Evolutionary conservation across 2,113 vertebrate species (phyloP).

Genomic region (Campylorhamphus procurvoides): DNA sequence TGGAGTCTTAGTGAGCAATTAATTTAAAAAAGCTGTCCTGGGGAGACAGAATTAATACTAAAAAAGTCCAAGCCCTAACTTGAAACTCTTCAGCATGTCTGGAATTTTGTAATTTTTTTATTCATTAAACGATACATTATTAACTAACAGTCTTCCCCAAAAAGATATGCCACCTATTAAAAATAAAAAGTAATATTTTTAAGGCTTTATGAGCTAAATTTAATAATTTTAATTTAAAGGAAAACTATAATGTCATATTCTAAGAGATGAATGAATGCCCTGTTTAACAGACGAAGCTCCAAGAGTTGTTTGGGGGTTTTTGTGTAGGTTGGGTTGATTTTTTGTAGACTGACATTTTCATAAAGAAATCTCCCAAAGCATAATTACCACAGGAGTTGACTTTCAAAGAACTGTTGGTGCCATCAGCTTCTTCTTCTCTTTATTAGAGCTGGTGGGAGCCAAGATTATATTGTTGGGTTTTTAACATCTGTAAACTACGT

Average conservation of each 20-base stretch:
- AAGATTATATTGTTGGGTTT: neutral
- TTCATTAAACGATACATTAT: constrained; percentile 55
- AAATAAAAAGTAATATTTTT: neutral
- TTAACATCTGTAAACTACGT: neutral
- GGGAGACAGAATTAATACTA: constrained; percentile 68
- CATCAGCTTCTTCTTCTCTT: constrained; percentile 47
- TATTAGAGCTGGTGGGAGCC: constrained; percentile 18
- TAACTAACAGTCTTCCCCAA: constrained; percentile 46
- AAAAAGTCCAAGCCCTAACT: constrained; percentile 33
- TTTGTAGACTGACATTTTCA: constrained; percentile 50
- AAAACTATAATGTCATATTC: neutral
- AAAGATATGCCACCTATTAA: neutral
- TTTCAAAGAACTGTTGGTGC: constrained; percentile 38
- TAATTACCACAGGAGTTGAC: constrained; percentile 51
- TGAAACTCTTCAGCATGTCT: constrained; percentile 68
- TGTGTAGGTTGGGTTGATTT: neutral
- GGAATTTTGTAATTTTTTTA: constrained; percentile 38
- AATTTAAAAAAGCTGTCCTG: constrained; percentile 65
- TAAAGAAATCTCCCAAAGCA: constrained; percentile 51
- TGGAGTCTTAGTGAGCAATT: constrained; percentile 72
- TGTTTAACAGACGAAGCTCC: constrained; percentile 44
- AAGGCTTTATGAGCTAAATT: constrained; percentile 33
- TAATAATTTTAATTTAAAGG: constrained; percentile 50
- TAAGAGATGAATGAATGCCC: constrained; percentile 26
- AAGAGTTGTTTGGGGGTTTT: neutral